Conservation (phyloP, 2,888 invertebrate species). For the Ennomos quercinarius region DNA sequence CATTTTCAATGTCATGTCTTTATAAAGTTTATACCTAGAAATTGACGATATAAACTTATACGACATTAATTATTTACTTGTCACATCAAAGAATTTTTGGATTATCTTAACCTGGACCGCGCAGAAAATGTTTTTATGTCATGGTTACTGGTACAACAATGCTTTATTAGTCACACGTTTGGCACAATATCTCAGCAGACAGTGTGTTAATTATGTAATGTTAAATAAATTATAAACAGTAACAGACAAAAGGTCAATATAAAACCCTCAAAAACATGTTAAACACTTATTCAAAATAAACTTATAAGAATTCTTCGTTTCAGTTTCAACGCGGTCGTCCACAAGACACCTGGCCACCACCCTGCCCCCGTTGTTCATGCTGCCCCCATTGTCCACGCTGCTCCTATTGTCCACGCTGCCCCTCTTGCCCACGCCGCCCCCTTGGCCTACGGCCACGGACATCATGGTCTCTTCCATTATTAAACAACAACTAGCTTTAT, state of each 20-base stretch:
- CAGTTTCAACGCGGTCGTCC: slow-evolving; percentile 84
- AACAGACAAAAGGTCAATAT: background rate
- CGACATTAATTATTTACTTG: slow-evolving; percentile 12
- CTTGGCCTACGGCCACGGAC: slow-evolving; percentile 67
- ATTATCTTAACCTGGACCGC: slow-evolving; percentile 3
- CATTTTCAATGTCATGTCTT: slow-evolving; percentile 4
- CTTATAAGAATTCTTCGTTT: slow-evolving; percentile 35
- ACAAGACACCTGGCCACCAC: slow-evolving; percentile 81
- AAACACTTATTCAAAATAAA: background rate
- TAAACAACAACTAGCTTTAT: slow-evolving; percentile 68
- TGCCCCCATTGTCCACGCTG: slow-evolving; percentile 63
- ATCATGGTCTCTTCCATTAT: slow-evolving; percentile 71
- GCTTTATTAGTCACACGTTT: slow-evolving; percentile 16
- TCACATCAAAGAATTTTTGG: slow-evolving; percentile 3
- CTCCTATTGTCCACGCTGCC: slow-evolving; percentile 65
- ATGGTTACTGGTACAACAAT: slow-evolving; percentile 15
- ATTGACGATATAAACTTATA: slow-evolving; percentile 21
- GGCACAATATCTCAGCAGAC: slow-evolving; percentile 10
- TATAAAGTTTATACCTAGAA: slow-evolving; percentile 14
- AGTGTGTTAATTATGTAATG: slow-evolving; percentile 9
- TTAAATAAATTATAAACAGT: background rate
- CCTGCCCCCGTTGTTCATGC: slow-evolving; percentile 66
- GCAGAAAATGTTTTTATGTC: slow-evolving; percentile 19
- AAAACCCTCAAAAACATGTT: too few relatives aligned
- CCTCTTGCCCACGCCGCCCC: slow-evolving; percentile 66